Evolutionary conservation across 2,888 invertebrate genomes (phyloP).

Genomic region (Troilus luridus): DNA sequence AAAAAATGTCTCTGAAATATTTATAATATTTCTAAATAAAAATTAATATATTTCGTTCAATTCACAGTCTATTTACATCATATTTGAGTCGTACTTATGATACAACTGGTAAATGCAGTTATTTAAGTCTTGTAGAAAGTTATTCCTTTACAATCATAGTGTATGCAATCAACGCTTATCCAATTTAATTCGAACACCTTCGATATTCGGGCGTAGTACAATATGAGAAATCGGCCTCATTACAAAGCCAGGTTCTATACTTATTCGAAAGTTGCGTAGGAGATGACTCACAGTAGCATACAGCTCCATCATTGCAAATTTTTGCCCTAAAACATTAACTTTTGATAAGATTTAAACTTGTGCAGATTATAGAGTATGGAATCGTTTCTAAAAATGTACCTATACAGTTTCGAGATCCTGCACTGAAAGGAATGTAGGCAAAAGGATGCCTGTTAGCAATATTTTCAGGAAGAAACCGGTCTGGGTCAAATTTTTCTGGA

Average conservation of each 20-base stretch:
- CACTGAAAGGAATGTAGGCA: slow-evolving; percentile 74
- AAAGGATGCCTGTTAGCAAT: slow-evolving; percentile 64
- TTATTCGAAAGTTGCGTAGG: slow-evolving; percentile 29
- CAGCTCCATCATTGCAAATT: slow-evolving; percentile 54
- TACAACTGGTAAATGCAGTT: background rate
- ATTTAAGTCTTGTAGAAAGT: background rate
- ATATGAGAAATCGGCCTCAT: slow-evolving; percentile 51
- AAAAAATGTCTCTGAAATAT: background rate
- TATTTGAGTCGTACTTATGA: background rate
- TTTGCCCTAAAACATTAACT: slow-evolving; percentile 39
- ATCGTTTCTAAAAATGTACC: slow-evolving; percentile 67
- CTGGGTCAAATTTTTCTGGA: slow-evolving; percentile 70
- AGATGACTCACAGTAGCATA: slow-evolving; percentile 32
- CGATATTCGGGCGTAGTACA: slow-evolving; percentile 32
- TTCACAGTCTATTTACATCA: background rate
- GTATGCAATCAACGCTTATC: background rate
- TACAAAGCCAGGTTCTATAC: slow-evolving; percentile 18
- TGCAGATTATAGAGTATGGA: background rate
- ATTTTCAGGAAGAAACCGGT: slow-evolving; percentile 65
- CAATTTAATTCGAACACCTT: slow-evolving; percentile 34
- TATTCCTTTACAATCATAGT: background rate
- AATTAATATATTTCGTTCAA: background rate
- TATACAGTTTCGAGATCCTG: slow-evolving; percentile 77
- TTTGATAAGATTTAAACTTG: background rate
- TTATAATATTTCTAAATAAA: background rate